Conservation (phyloP, 1,140 invertebrate species). For the Pectinophora gossypiella region DNA sequence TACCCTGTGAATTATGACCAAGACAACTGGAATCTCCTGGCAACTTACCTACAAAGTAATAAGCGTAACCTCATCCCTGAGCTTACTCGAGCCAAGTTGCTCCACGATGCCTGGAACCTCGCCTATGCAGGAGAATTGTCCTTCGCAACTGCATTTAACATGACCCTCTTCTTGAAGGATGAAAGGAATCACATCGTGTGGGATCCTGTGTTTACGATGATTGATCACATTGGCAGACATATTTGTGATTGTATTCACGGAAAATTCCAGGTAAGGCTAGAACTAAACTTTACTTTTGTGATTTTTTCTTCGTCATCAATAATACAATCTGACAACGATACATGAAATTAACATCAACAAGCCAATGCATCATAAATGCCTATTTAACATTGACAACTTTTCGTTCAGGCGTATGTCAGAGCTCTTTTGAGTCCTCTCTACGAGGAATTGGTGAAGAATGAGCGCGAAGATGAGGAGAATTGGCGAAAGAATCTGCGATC, state of each 20-base stretch:
- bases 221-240: slow-evolving; percentile 84
- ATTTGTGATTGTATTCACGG: slow-evolving; percentile 79
- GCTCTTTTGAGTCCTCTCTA: slow-evolving; percentile 80
- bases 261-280: slow-evolving; percentile 80
- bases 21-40: slow-evolving; percentile 86
- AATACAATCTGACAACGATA: no score
- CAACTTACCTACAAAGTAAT: slow-evolving; percentile 77
- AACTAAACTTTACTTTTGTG: no score
- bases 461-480: slow-evolving; percentile 74
- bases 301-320: no score
- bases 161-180: slow-evolving; percentile 83
- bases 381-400: not conserved
- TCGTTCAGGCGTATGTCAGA: slow-evolving; percentile 78
- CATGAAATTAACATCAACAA: no score
- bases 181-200: slow-evolving; percentile 85
- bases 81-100: slow-evolving; percentile 82
- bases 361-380: no score
- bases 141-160: slow-evolving; percentile 82
- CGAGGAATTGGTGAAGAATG: slow-evolving; percentile 76
- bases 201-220: slow-evolving; percentile 87
- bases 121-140: slow-evolving; percentile 85
- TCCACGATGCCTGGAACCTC: slow-evolving; percentile 87
- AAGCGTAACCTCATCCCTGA: slow-evolving; percentile 78
- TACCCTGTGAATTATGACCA: slow-evolving; percentile 89
- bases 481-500: slow-evolving; percentile 79